Base-by-base conservation (phyloP, 2,888 invertebrate species). In the Marronus borbonicus region DNA sequence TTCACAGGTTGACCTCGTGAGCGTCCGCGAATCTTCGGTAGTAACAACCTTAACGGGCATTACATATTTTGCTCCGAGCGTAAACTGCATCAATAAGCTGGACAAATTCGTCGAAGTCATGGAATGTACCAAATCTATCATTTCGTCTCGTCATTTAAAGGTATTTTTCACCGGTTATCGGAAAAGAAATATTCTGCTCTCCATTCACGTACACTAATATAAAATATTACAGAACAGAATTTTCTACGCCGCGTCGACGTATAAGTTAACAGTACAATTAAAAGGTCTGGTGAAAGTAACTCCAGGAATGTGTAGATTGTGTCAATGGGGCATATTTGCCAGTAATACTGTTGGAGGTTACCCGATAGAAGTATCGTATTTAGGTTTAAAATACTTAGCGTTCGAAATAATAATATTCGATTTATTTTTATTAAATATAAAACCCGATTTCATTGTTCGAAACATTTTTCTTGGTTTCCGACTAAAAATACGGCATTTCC, bases 1-100 rank as follows among this genome's bases (percentile, higher is more conserved):
- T 86, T 85, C 85, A 84, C 84, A 85, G 85, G 84, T 83, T 86
- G 87, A 87, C 87, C 86, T 87, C 88, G 87, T 85, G 86, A 83
- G 81, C 82, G 84, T 85, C 86, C 88, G 87, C 86, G 84, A 83
- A 83, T 85, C 86, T 86, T 87, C 87, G 87, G 79, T 64, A 50
- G 44, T 66, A 68, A 68, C 58, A 75, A 55, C 76, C 66, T 60
- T 65, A 78, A 68, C 72, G 24, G 62, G 64, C 74, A 72, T 74
- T 78, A 60, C 70, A 79, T 65, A 79, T 64, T 76, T 76, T 58
- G 66, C 70, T 72, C 39, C 74, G 78, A 80, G 79, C 79, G 64
- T 75, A 78, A 77, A 80, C 81, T 81, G 79, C 81, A 82, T 81
- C 80, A 81, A 81, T 80, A 81, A 79, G 80, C 80, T 78, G 79